These are phyloP conservation scores for Pseudococcus jackbeardsleyi DNA, from an alignment of 2,888 invertebrate genomes.

Conservation along the genomic window DNA sequence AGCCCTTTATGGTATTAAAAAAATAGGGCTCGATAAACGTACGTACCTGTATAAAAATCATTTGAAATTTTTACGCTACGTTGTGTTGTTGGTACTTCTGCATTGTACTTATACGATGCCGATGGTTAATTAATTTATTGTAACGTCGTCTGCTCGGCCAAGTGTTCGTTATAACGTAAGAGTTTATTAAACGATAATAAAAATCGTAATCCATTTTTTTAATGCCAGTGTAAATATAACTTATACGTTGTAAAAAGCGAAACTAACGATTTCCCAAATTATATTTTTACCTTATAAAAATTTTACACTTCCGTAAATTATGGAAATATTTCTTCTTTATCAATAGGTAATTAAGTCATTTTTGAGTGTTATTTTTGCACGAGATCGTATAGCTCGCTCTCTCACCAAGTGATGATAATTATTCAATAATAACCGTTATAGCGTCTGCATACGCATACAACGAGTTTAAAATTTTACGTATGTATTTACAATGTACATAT, in stretches of 20 bases:
- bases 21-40: neutral
- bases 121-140: conserved; percentile 7
- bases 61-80: neutral
- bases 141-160: neutral
- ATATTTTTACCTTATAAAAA: neutral
- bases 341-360: neutral
- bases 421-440: neutral
- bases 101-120: neutral
- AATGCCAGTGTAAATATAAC: neutral
- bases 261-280: conserved; percentile 31
- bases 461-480: neutral
- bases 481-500: neutral
- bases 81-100: neutral
- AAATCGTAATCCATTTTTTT: conserved; percentile 11
- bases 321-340: neutral
- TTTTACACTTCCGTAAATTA: neutral
- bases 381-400: neutral
- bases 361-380: conserved; percentile 5
- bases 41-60: neutral
- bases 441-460: neutral
- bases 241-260: neutral
- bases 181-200: conserved; percentile 25
- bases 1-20: neutral
- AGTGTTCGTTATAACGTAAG: conserved; percentile 1
- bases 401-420: neutral